Base-by-base conservation (phyloP, 2,797 vertebrate species). In the Enteromius argenteus region DNA sequence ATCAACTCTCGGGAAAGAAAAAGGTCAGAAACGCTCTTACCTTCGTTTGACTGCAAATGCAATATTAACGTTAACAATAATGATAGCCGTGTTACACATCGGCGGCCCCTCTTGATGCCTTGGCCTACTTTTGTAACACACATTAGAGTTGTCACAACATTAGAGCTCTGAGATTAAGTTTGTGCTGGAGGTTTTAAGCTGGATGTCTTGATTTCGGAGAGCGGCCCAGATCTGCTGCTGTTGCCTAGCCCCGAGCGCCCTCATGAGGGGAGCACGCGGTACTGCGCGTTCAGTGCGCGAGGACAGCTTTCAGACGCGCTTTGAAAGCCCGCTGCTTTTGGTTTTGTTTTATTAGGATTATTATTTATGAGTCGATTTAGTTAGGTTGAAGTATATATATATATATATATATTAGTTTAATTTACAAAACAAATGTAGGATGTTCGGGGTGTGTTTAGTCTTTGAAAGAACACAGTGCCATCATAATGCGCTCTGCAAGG, bases 1-100 rank as follows among this genome's bases (percentile, higher is more conserved):
- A 92, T 87, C 92, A 91, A 17, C 94, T 94, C 84, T 90, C 93
- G 90, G 95, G 94, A 90, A 94, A 92, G 92, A 92, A 91, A 93
- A 95, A 96, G 95, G 95, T 96, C 93, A 96, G 95, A 83, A 84
- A 73, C 75, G 77, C 56, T 56, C 76, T 73, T 84, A 27, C 37
- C 21, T 79, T 44, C 37, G 56, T 56, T 76, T 64, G 49, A 77
- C 53, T 76, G 51, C 46, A 62, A 79, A 44, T 78, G 71, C 79
- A 81, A 87, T 84, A 68, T 84, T 71, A 53, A 75, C 68, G 69
- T 51, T 84, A 75, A 51, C 44, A 49, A 62, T 76, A 68, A 81
- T 68, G 68, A 62, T 69, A 30, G 32, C 17, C 72, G 21, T 75
- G 73, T 80, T 32, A 23, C 71, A 10, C 30, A 21, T 60, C 30